Base-by-base conservation (phyloP, 2,888 invertebrate genomes). In the Philopedon plagiatum region DNA sequence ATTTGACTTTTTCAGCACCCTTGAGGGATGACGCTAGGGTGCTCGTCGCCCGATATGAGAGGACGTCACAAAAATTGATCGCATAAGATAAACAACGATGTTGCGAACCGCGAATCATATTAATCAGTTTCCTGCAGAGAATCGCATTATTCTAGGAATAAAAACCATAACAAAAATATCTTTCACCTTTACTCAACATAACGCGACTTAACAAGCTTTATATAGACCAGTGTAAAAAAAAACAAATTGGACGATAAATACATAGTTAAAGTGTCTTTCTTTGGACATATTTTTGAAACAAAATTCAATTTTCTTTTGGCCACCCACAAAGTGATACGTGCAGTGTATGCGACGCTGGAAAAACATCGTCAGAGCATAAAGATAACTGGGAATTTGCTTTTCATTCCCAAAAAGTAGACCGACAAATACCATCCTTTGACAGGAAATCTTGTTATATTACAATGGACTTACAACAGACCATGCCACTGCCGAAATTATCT, bases 391-490 rank as follows among this genome's bases (percentile, higher is more conserved):
- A 49, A 21, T 26, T 34, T 41, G 74, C 70, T 32, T 67, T 74
- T 68, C 32, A 68, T 23, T 13, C n/a, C 5, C 74, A 74, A 63
- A 58, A 69, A 37, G 8, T 7, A 34, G 69, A 74, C 19, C 58
- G 71, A n/a, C 2, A 57, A 21, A 23, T 15, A n/a, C 21, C 62
- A 34, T 0, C 8, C 9, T 18, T 26, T 18, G 49, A 51, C 15
- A 51, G 32, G 13, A 49, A 60, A 26, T 44, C 34, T 2, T 15
- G 18, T 7, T 78, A 76, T 56, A 34, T 78, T 7, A 78, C 74
- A 11, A 57, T 78, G 46, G 76, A 79, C 41, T 23, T 75, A 7
- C 78, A 77, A 56, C 77, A 78, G 64, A 78, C 77, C 0, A 72
- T 76, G 69, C 77, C 77, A 0, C 34, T 78, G n/a, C 76, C 77